These are phyloP conservation scores for Dendrolimus punctatus DNA, from an alignment of 1,140 invertebrate species.

Conservation along the genomic window DNA sequence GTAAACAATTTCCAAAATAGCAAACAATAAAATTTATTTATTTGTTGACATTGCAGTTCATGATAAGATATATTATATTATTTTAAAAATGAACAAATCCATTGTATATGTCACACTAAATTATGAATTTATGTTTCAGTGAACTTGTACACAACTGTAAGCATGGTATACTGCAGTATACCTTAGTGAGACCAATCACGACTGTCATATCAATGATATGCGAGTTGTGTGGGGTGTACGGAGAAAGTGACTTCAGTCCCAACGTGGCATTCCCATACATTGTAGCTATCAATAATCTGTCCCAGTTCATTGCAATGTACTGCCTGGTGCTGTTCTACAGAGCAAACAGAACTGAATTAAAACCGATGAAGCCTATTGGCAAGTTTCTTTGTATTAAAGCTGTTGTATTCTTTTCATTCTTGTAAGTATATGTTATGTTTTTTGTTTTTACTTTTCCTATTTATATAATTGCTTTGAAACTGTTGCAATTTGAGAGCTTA, in stretches of 20 bases:
- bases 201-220: slow-evolving; percentile 93
- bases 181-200: slow-evolving; percentile 89
- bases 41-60: too few species aligned
- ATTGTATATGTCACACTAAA: slow-evolving; percentile 1
- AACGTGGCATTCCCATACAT: slow-evolving; percentile 93
- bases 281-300: slow-evolving; percentile 93
- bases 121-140: slow-evolving; percentile 56
- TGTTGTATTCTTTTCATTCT: slow-evolving; percentile 98
- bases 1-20: too few species aligned
- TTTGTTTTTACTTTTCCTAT: not conserved
- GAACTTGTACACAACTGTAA: slow-evolving; percentile 96
- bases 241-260: slow-evolving; percentile 90
- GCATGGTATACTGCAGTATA: slow-evolving; percentile 96
- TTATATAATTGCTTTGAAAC: too few species aligned
- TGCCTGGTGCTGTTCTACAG: slow-evolving; percentile 95
- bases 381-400: slow-evolving; percentile 99
- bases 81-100: not conserved
- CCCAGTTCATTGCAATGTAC: slow-evolving; percentile 97
- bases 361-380: slow-evolving; percentile 93
- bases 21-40: too few species aligned
- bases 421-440: slow-evolving; percentile 79
- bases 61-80: not conserved
- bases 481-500: too few species aligned
- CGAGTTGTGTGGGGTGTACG: slow-evolving; percentile 88
- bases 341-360: slow-evolving; percentile 88